These are phyloP conservation scores for Elmis aenea DNA, from an alignment of 2,888 invertebrate genomes.

Conservation along the genomic window DNA sequence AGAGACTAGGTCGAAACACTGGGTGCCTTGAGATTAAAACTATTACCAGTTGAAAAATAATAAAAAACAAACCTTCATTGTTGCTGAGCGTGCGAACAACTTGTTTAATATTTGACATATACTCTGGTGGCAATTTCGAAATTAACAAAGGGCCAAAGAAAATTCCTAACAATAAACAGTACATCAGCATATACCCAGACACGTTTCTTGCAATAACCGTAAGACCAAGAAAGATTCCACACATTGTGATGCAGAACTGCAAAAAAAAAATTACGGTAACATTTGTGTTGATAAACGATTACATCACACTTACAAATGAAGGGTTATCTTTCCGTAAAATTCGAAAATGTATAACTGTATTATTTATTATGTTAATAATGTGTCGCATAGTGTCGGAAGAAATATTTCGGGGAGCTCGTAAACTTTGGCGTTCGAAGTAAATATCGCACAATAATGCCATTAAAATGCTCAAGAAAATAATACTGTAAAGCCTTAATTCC, in stretches of 20 bases:
- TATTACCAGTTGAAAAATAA: too few relatives aligned
- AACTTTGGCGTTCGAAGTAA: conserved; percentile 24
- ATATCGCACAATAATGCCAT: conserved; percentile 37
- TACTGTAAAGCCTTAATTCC: conserved; percentile 43
- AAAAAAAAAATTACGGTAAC: conserved; percentile 21
- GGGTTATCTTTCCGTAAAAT: conserved; percentile 41
- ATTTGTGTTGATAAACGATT: background rate
- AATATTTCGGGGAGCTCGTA: conserved; percentile 22
- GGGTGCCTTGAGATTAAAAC: too few relatives aligned
- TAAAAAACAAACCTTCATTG: conserved; percentile 27
- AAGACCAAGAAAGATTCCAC: conserved; percentile 36
- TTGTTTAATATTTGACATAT: conserved; percentile 23
- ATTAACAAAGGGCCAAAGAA: conserved; percentile 35
- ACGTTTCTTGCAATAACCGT: conserved; percentile 39
- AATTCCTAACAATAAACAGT: conserved; percentile 29
- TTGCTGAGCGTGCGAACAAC: conserved; percentile 26
- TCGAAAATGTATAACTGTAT: conserved; percentile 29
- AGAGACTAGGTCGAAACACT: too few relatives aligned
- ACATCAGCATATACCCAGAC: conserved; percentile 39
- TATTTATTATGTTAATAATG: conserved; percentile 22
- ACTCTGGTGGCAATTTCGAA: conserved; percentile 31
- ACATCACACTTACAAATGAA: conserved; percentile 35
- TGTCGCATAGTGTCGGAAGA: conserved; percentile 29
- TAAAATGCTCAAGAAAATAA: conserved; percentile 41
- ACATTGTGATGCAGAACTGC: conserved; percentile 43